Evolutionary conservation across 2,113 vertebrate species (phyloP), one percentile per base, ranked within the genome.

Genomic region (Nothoprocta pentlandii): DNA sequence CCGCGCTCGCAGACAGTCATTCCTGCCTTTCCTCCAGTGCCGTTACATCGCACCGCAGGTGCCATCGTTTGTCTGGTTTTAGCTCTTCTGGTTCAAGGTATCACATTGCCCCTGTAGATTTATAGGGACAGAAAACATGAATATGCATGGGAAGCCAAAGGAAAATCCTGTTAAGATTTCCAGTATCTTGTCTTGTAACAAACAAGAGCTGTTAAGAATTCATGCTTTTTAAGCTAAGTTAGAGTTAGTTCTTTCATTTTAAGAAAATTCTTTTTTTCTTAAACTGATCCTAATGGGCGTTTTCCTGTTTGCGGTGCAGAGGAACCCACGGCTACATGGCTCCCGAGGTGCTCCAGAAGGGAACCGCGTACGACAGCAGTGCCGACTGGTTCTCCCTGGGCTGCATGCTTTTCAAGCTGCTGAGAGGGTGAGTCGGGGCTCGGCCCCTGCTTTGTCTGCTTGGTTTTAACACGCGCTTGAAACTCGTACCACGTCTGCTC

Each of bases 261-360:
- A 61, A 56, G 22, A 21, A 19, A 74, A 10, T 2, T 46, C 21
- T 49, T 21, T 49, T 34, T 21, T 32, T 30, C 9, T 0, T 67
- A 61, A 54, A 10, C 2, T 14, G 49, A 12, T 3, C 47, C 30
- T 78, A 76, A 39, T 32, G 11, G 17, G 9, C 53, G 2, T 30
- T 36, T 44, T 64, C 32, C 20, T 19, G 28, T 81, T 12, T 6
- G 13, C 42, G 25, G 23, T 28, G 5, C 95, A 99, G 99, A 6
- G 99, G 99, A 10, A 99, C 99, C 47, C 99, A 99, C 2, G 99
- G 99, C 6, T 99, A 99, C 98, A 99, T 99, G 99, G 99, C 99
- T 66, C 99, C 99, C 0, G 99, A 99, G 97, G 99, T 99, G 64
- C 98, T 99, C 21, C 99, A 99, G 98, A 99, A 99, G 95, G 99